phyloP scores from a whole-genome alignment of 2,797 vertebrate genomes.

The Neoniphon sammara region DNA sequence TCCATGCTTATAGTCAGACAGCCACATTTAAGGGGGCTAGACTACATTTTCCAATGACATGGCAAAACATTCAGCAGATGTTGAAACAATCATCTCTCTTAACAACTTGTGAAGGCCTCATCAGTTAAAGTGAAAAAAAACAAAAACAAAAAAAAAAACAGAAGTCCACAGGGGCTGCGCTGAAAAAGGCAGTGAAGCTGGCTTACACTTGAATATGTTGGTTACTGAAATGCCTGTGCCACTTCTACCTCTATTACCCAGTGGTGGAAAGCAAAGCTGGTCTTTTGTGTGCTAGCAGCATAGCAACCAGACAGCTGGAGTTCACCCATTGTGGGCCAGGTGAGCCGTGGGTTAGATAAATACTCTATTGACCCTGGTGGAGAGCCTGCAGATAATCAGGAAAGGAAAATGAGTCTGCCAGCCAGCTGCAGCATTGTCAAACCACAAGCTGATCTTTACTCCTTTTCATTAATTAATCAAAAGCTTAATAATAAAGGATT shows the following conservation, averaged over 20 bases:
- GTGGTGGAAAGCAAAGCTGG: neutral
- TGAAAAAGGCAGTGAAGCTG: neutral
- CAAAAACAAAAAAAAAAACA: neutral
- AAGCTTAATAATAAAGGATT: neutral
- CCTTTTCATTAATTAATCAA: neutral
- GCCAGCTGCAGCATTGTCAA: no score
- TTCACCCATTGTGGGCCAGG: neutral
- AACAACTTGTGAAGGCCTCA: conserved; percentile 9
- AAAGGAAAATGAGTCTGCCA: neutral
- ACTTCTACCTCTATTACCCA: conserved; percentile 4
- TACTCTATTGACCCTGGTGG: neutral
- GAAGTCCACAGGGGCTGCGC: neutral
- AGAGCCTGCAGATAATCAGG: neutral
- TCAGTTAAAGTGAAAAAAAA: neutral
- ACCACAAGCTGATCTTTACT: no score
- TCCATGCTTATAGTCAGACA: neutral
- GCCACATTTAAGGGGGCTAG: conserved; percentile 14
- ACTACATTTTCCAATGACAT: conserved; percentile 23
- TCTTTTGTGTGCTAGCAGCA: conserved; percentile 11
- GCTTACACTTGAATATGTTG: neutral
- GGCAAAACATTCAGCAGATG: conserved; percentile 28
- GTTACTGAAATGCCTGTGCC: neutral
- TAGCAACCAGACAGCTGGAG: neutral
- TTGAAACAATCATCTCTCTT: conserved; percentile 14
- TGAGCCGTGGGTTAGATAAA: conserved; percentile 3